phyloP scores from a whole-genome alignment of 2,888 invertebrate species.

The Thumatha senex region DNA sequence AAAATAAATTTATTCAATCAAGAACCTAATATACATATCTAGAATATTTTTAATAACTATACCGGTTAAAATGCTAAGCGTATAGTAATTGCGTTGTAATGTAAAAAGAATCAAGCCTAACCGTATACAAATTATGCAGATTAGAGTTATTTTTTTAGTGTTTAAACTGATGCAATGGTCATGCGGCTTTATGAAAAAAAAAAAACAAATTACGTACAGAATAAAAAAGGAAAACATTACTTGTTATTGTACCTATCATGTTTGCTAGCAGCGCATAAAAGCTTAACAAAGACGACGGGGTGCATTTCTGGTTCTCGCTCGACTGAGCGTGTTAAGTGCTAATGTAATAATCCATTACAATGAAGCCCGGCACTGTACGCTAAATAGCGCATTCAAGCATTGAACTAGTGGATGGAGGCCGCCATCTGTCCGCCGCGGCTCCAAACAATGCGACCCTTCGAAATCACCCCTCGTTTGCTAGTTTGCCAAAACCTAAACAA shows the following conservation, averaged over 20 bases:
- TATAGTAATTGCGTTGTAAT: background rate
- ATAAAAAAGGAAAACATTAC: constrained; percentile 58
- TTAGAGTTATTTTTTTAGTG: constrained; percentile 46
- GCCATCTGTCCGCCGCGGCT: constrained; percentile 77
- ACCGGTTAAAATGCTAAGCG: background rate
- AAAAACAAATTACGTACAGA: constrained; percentile 48
- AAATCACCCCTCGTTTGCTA: constrained; percentile 70
- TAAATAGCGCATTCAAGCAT: constrained; percentile 81
- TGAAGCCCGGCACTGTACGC: constrained; percentile 77
- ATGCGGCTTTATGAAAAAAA: constrained; percentile 39
- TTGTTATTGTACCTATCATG: constrained; percentile 62
- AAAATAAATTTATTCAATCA: background rate
- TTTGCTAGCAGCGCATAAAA: constrained; percentile 57
- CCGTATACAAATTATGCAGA: constrained; percentile 26
- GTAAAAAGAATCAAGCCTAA: constrained; percentile 7
- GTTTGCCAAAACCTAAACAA: constrained; percentile 76
- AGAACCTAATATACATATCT: no score
- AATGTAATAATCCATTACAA: constrained; percentile 83
- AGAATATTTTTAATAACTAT: background rate
- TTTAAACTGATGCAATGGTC: constrained; percentile 50
- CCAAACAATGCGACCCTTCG: constrained; percentile 75
- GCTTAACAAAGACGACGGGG: constrained; percentile 66
- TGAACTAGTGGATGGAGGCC: constrained; percentile 55
- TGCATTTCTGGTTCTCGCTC: constrained; percentile 71
- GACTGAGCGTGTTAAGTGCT: constrained; percentile 81